Percentiles rank a stretch among this genome's conserved stretches.
Evolutionary conservation across 2,888 invertebrate genomes (phyloP).

Genomic region (Carterocephalus palaemon): DNA sequence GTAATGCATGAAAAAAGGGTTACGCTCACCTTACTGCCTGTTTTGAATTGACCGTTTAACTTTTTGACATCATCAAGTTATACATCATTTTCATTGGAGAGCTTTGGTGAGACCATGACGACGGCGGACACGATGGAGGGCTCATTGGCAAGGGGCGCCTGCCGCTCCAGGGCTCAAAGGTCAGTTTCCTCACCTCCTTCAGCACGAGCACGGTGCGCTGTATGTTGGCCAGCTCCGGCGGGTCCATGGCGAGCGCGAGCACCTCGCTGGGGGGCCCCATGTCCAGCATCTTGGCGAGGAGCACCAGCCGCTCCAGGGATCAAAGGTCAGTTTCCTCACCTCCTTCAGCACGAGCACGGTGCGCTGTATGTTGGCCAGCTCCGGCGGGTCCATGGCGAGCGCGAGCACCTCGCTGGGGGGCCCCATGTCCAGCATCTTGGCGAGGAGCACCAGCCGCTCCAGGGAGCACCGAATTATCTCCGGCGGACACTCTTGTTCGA

Average conservation of each 20-base stretch:
- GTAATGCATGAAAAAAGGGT: neutral
- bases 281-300: conserved; percentile 89
- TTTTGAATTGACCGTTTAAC: too few relatives aligned
- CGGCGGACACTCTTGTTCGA: conserved; percentile 80
- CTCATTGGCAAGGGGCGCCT: too few relatives aligned
- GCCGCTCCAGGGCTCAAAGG: too few relatives aligned
- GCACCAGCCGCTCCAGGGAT: conserved; percentile 87
- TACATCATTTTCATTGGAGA: too few relatives aligned
- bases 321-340: too few relatives aligned
- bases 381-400: conserved; percentile 91
- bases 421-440: conserved; percentile 90
- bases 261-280: conserved; percentile 89
- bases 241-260: conserved; percentile 90
- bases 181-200: conserved; percentile 89
- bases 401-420: conserved; percentile 88
- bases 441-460: conserved; percentile 86
- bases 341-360: conserved; percentile 93
- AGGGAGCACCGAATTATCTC: conserved; percentile 91
- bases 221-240: conserved; percentile 90
- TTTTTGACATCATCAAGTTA: too few relatives aligned
- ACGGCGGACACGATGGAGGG: too few relatives aligned
- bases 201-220: conserved; percentile 88
- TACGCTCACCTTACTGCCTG: too few relatives aligned
- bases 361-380: conserved; percentile 87
- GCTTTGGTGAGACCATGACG: too few relatives aligned